Conservation (phyloP, 2,797 vertebrate genomes). For the Pipistrellus kuhlii region DNA sequence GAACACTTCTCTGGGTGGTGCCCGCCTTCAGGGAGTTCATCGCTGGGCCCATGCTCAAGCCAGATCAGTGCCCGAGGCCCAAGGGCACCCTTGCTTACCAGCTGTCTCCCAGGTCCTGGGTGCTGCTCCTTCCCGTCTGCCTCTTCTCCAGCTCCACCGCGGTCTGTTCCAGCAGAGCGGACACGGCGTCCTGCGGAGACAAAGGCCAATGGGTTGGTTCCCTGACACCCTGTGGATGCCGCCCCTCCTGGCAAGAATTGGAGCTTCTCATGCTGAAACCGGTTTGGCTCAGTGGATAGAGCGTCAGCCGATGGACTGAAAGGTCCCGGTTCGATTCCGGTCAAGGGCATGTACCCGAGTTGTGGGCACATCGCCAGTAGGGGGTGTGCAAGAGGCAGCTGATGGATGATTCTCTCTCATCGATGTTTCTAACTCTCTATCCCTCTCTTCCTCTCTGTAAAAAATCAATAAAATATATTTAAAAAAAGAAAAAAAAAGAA, state of each 20-base stretch:
- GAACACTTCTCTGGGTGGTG: background rate
- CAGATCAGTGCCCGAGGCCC: background rate
- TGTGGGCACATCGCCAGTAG: too few species aligned
- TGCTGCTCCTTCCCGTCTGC: slow-evolving; percentile 84
- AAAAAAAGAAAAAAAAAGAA: too few species aligned
- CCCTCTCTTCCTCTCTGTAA: too few species aligned
- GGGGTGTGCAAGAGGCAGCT: too few species aligned
- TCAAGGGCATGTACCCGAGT: too few species aligned
- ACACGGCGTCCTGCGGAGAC: slow-evolving; percentile 88
- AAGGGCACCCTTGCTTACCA: slow-evolving; percentile 89
- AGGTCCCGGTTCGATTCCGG: too few species aligned
- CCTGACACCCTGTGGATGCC: rapidly evolving
- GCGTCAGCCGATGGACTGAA: too few species aligned
- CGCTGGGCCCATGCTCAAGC: background rate
- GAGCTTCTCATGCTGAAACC: background rate
- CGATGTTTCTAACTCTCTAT: too few species aligned
- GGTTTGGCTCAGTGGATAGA: too few species aligned
- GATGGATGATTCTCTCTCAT: too few species aligned
- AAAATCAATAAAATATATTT: too few species aligned
- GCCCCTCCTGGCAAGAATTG: background rate
- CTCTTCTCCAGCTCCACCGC: slow-evolving; percentile 89
- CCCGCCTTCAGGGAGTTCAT: background rate
- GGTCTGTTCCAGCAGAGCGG: slow-evolving; percentile 88
- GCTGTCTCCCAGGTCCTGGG: slow-evolving; percentile 85
- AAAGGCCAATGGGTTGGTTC: background rate